Conservation (phyloP, 1,140 invertebrate species). For the Condylostylus longicornis region DNA sequence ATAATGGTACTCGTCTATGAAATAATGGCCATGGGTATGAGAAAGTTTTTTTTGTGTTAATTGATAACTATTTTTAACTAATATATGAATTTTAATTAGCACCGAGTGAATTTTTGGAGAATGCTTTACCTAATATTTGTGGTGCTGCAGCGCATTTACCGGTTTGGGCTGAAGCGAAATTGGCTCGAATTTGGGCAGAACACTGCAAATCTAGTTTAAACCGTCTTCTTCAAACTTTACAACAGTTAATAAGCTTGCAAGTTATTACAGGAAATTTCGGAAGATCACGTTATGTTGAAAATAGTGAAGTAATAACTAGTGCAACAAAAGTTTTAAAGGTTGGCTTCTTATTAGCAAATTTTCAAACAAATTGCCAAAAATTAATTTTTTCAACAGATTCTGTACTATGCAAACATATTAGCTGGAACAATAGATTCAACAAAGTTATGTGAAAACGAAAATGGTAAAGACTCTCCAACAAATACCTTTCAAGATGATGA, state of each 20-base stretch:
- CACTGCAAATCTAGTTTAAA: slow-evolving; percentile 54
- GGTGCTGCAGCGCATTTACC: slow-evolving; percentile 59
- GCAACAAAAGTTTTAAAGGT: slow-evolving; percentile 73
- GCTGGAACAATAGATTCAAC: slow-evolving; percentile 59
- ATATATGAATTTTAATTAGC: slow-evolving; percentile 33
- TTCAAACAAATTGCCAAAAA: not conserved
- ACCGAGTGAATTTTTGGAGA: slow-evolving; percentile 65
- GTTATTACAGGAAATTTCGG: slow-evolving; percentile 61
- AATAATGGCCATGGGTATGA: slow-evolving; percentile 57
- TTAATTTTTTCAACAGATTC: slow-evolving; percentile 42
- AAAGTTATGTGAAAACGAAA: slow-evolving; percentile 41
- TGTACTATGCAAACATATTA: slow-evolving; percentile 80
- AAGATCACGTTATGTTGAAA: slow-evolving; percentile 61
- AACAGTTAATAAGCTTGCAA: slow-evolving; percentile 72
- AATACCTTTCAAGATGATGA: slow-evolving; percentile 8
- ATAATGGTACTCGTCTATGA: slow-evolving; percentile 80
- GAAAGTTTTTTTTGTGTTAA: not conserved
- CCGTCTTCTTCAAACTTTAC: slow-evolving; percentile 60
- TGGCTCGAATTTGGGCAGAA: slow-evolving; percentile 63
- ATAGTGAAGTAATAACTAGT: slow-evolving; percentile 63
- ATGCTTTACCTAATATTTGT: slow-evolving; percentile 65
- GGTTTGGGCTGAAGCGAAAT: slow-evolving; percentile 55
- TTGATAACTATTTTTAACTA: not conserved
- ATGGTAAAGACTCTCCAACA: no score
- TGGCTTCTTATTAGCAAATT: slow-evolving; percentile 3